A percentile compares a stretch with the other conserved stretches of the same genome.
phyloP scores from a whole-genome alignment of 2,888 invertebrate genomes.

The Eurytoma californica region DNA sequence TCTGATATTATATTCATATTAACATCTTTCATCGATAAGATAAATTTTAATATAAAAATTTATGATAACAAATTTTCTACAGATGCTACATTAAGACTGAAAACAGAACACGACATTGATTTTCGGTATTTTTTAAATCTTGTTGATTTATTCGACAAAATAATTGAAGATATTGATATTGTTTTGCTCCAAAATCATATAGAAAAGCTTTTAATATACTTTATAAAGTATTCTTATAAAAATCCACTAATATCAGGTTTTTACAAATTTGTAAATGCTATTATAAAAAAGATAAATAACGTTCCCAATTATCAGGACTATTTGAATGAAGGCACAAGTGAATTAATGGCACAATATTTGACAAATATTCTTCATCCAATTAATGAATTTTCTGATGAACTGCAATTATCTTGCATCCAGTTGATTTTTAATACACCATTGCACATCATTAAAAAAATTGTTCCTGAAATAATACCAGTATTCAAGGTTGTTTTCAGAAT shows the following conservation, averaged over 20 bases:
- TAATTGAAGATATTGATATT: slow-evolving; percentile 75
- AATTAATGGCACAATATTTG: slow-evolving; percentile 65
- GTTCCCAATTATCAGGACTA: slow-evolving; percentile 69
- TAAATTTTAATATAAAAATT: slow-evolving; percentile 75
- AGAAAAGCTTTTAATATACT: slow-evolving; percentile 76
- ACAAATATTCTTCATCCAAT: slow-evolving; percentile 65
- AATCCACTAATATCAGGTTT: slow-evolving; percentile 82
- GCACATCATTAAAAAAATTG: slow-evolving; percentile 74
- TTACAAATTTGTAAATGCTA: slow-evolving; percentile 79
- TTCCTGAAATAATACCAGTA: slow-evolving; percentile 73
- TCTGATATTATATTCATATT: slow-evolving; percentile 75
- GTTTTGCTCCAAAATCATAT: slow-evolving; percentile 76
- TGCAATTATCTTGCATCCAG: slow-evolving; percentile 78
- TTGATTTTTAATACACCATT: slow-evolving; percentile 79
- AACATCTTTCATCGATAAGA: slow-evolving; percentile 74
- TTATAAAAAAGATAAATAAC: slow-evolving; percentile 74
- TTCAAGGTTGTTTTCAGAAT: slow-evolving; percentile 75
- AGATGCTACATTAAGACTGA: slow-evolving; percentile 70
- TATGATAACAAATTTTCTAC: slow-evolving; percentile 65
- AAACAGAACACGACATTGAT: slow-evolving; percentile 77
- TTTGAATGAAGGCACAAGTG: slow-evolving; percentile 62
- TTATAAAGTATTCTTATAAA: slow-evolving; percentile 77
- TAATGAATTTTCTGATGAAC: slow-evolving; percentile 65
- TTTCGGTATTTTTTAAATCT: slow-evolving; percentile 82
- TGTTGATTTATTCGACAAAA: slow-evolving; percentile 79